These are phyloP conservation scores for Onthophagus taurus DNA, from an alignment of 1,140 invertebrate genomes.

Conservation along the genomic window DNA sequence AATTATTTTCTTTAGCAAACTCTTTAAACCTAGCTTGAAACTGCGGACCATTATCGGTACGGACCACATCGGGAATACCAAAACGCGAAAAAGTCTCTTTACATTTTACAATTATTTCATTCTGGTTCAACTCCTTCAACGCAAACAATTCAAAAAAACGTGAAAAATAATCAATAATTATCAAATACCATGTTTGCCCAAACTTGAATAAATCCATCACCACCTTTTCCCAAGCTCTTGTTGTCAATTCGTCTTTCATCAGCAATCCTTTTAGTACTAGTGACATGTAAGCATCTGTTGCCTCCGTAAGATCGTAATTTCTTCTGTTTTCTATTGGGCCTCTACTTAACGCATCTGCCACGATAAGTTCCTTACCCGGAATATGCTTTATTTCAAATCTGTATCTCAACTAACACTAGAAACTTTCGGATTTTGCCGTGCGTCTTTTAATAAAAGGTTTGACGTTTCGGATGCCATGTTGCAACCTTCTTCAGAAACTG, in stretches of 20 bases:
- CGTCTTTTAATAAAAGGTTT: too few relatives aligned
- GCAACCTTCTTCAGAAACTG: too few relatives aligned
- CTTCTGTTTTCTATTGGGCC: constrained; percentile 11
- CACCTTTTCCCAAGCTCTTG: constrained; percentile 24
- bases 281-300: too few relatives aligned
- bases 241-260: constrained; percentile 18
- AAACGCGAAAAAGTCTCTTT: constrained; percentile 21
- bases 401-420: too few relatives aligned
- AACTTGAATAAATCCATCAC: constrained; percentile 26
- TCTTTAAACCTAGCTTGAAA: constrained; percentile 19
- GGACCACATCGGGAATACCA: constrained; percentile 22
- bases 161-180: constrained; percentile 28
- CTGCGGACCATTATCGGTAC: constrained; percentile 22
- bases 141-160: constrained; percentile 23
- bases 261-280: too few relatives aligned
- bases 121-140: constrained; percentile 16
- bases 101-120: constrained; percentile 16
- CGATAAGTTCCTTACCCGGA: constrained; percentile 27
- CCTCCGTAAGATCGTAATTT: too few relatives aligned
- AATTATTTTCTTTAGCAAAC: constrained; percentile 21
- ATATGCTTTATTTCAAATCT: constrained; percentile 28
- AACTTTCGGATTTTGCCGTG: too few relatives aligned
- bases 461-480: too few relatives aligned
- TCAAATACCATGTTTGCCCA: constrained; percentile 22
- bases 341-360: constrained; percentile 31